Base-by-base conservation (phyloP, 2,113 vertebrate genomes). In the Xenopus borealis region DNA sequence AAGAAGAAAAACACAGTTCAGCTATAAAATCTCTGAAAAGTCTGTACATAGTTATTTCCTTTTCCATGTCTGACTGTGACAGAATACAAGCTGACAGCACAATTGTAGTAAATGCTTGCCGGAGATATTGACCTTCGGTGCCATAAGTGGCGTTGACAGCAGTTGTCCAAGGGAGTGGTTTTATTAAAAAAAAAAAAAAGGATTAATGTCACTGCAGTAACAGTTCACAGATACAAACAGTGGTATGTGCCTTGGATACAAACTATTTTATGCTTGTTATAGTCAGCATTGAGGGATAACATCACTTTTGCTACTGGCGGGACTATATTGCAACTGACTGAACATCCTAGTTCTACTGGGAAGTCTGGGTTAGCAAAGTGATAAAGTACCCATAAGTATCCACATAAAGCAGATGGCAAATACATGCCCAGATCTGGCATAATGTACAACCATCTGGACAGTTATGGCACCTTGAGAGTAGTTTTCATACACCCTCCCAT, bases 121-220 rank as follows among this genome's bases (percentile, higher is more conserved):
- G 12, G 66, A 65, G 1, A 17, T 1, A 1, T 44, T 12, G 12
- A 16, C 72, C 72, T 55, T 46, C 0, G 1, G 72, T 78, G 68
- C 73, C 66, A 13, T 10, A 80, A 62, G 47, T 47, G 20, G 72
- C 16, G 30, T 46, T 64, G 73, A 85, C 59, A 85, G 66, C 16
- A 50, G 66, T 47, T 80, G 58, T 62, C 58, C 80, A 16, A 47
- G 47, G 76, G 50, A 62, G 20, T 59, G 23, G 17, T 79, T 77
- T 27, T 27, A 2, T 27, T 65, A 58, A 77, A 58, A 79, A 76
- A 40, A 40, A 40, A 40, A 40, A 40, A 40, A 40, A 40, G 30
- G 81, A 71, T 80, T 83, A 83, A 83, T 78, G 73, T 57, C 84
- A 84, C 65, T 27, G 9, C 64, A 79, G 72, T 57, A 44, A 62